A percentile compares a stretch with the other conserved stretches of the same genome.
phyloP scores from a whole-genome alignment of 2,888 invertebrate genomes.

The Aspidiotus rigidus region DNA sequence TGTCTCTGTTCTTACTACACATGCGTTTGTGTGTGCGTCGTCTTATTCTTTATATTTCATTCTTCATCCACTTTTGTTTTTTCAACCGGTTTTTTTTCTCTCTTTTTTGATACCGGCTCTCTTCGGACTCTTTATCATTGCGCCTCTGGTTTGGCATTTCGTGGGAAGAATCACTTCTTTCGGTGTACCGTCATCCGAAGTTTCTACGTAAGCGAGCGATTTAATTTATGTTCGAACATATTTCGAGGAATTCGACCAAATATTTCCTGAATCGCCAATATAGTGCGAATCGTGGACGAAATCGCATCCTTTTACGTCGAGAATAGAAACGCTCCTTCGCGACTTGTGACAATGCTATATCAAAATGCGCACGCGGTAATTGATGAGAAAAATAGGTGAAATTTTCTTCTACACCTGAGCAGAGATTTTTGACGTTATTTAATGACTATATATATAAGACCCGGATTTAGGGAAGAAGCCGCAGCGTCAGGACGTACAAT shows the following conservation, averaged over 20 bases:
- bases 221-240: slow-evolving; percentile 30
- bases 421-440: no score
- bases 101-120: slow-evolving; percentile 24
- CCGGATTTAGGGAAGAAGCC: no score
- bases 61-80: slow-evolving; percentile 33
- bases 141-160: slow-evolving; percentile 33
- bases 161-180: slow-evolving; percentile 34
- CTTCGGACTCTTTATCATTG: slow-evolving; percentile 33
- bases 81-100: slow-evolving; percentile 32
- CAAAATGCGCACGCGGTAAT: no score
- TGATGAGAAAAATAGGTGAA: no score
- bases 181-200: slow-evolving; percentile 20
- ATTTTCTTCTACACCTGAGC: no score
- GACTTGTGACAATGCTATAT: no score
- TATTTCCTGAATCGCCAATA: slow-evolving; percentile 16
- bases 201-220: slow-evolving; percentile 21
- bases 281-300: background rate
- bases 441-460: no score
- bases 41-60: slow-evolving; percentile 26
- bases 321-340: no score
- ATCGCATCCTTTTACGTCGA: no score
- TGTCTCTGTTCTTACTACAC: background rate
- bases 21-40: background rate
- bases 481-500: no score
- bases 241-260: slow-evolving; percentile 31